Evolutionary conservation across 2,113 vertebrate species (phyloP).

Genomic region (Marcusenius ussheri): DNA sequence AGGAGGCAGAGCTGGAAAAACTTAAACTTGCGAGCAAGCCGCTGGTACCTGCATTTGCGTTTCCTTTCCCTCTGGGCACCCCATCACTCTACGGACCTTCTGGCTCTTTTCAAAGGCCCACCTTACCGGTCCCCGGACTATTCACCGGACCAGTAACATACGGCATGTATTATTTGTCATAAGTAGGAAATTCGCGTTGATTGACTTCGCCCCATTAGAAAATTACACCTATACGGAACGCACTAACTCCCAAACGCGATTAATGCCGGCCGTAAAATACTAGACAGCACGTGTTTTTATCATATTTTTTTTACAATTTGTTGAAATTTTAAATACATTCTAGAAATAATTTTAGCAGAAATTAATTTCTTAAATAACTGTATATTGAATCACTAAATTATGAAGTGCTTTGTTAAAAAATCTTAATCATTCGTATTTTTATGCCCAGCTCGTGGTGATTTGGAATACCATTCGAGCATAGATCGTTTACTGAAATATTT

Average conservation of each 20-base stretch:
- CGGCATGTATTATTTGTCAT: constrained; percentile 60
- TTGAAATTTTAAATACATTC: neutral
- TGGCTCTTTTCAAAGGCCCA: constrained; percentile 40
- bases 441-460: neutral
- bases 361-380: neutral
- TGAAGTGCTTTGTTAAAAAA: neutral
- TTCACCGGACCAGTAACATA: constrained; percentile 52
- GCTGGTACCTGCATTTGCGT: constrained; percentile 49
- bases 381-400: constrained; percentile 1
- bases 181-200: constrained; percentile 33
- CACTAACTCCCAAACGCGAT: neutral
- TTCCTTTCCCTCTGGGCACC: constrained; percentile 47
- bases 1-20: constrained; percentile 59
- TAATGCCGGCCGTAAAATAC: neutral
- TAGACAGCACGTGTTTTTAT: neutral
- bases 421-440: neutral
- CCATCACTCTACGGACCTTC: constrained; percentile 40
- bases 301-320: neutral
- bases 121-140: constrained; percentile 46
- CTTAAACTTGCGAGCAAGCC: constrained; percentile 57
- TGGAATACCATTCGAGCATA: neutral
- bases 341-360: neutral
- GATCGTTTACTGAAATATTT: neutral
- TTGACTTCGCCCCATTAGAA: neutral
- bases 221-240: neutral